phyloP scores from a whole-genome alignment of 92 coral and sea anemone genomes.

The Heteractis magnifica region DNA sequence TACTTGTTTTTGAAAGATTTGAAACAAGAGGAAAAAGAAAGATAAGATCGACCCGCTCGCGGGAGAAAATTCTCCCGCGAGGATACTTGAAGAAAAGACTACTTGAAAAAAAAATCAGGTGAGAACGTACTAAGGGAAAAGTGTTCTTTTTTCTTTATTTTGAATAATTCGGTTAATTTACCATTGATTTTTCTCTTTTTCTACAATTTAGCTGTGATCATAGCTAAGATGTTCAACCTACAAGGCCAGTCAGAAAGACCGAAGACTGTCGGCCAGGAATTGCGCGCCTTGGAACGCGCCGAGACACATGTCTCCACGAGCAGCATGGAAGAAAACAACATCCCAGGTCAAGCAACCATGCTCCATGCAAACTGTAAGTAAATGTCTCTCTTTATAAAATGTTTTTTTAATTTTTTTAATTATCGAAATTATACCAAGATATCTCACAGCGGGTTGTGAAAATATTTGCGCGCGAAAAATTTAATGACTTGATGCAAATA shows the following conservation, averaged over 20 bases:
- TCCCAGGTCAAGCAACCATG: background rate
- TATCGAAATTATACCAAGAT: too few relatives aligned
- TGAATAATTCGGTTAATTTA: too few relatives aligned
- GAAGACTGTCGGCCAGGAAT: background rate
- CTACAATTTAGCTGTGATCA: background rate
- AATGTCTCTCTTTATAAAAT: background rate
- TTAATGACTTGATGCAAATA: too few relatives aligned
- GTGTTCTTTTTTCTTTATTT: background rate
- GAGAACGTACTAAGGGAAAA: background rate
- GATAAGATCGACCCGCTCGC: background rate
- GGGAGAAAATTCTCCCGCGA: background rate
- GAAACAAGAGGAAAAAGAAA: background rate
- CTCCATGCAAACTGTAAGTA: background rate
- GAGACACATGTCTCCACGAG: conserved; percentile 1
- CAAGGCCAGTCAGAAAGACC: conserved; percentile 3
- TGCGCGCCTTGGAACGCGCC: background rate
- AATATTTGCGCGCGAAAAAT: background rate
- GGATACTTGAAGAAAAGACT: background rate
- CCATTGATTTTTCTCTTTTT: background rate
- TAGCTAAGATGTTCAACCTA: background rate
- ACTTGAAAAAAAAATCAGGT: background rate
- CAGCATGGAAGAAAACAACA: background rate
- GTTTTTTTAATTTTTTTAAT: background rate
- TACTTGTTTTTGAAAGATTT: background rate
- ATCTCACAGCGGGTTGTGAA: background rate